phyloP scores from a whole-genome alignment of 2,888 invertebrate genomes.

The Monoplex corrugatus region DNA sequence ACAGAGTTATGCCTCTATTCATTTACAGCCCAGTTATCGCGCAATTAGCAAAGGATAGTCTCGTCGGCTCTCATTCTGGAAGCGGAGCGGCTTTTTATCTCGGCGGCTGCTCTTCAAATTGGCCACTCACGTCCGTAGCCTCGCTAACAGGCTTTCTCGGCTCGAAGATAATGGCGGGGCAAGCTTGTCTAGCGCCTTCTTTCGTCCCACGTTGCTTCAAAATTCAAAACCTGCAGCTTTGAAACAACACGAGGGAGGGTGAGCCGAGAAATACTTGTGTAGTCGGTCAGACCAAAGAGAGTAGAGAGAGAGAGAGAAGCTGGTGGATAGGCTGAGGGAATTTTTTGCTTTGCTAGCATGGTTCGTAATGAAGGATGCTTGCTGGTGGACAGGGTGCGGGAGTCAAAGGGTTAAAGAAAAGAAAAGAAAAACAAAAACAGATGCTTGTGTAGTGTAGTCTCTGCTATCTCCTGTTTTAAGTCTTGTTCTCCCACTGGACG shows the following conservation, averaged over 20 bases:
- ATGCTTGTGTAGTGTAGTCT: no score
- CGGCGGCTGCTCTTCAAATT: background rate
- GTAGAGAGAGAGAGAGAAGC: no score
- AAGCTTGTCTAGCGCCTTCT: background rate
- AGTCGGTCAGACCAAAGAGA: no score
- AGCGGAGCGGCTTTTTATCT: background rate
- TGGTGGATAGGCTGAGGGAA: no score
- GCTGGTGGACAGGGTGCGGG: no score
- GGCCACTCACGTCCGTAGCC: background rate
- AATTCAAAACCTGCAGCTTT: constrained; percentile 35
- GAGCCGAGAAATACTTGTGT: constrained; percentile 5
- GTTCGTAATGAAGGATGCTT: no score
- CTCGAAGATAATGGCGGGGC: background rate
- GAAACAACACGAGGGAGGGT: constrained; percentile 38
- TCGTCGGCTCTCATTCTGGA: background rate
- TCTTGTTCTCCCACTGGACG: no score
- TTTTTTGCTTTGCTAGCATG: no score
- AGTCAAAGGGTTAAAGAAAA: no score
- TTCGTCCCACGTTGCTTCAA: background rate
- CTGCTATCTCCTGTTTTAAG: constrained; percentile 16
- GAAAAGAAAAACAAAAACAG: no score
- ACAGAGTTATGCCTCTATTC: background rate
- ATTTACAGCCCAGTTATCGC: background rate
- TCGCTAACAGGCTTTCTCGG: background rate
- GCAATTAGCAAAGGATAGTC: background rate